phyloP scores from a whole-genome alignment of 2,113 vertebrate genomes.

The Thamnaconus septentrionalis region DNA sequence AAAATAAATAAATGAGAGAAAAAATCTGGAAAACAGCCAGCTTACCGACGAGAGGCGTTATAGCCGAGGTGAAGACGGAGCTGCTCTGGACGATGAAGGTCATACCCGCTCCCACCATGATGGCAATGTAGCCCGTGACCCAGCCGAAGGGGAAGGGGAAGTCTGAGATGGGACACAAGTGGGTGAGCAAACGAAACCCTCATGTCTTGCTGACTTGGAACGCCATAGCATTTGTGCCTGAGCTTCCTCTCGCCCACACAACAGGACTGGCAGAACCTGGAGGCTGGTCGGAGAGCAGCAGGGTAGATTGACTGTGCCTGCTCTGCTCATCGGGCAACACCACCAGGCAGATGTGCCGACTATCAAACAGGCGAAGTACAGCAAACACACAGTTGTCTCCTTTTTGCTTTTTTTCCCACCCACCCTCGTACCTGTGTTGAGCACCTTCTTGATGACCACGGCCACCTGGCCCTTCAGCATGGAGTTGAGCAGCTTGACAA shows the following conservation, averaged over 20 bases:
- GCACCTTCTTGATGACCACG: conserved; percentile 79
- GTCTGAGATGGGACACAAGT: conserved; percentile 74
- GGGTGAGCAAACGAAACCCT: conserved; percentile 4
- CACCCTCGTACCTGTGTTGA: conserved; percentile 80
- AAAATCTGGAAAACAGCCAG: not conserved
- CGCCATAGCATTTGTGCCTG: conserved; percentile 44
- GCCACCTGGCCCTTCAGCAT: conserved; percentile 85
- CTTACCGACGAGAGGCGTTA: conserved; percentile 94
- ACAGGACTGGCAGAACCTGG: conserved; percentile 39
- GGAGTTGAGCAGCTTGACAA: conserved; percentile 85
- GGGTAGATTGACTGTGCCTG: conserved; percentile 51
- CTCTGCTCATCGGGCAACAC: conserved; percentile 70
- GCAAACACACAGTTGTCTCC: not conserved
- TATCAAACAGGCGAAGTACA: conserved; percentile 64
- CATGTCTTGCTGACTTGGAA: not conserved
- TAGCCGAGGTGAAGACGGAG: conserved; percentile 95
- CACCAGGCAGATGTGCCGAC: conserved; percentile 57
- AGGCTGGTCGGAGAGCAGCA: conserved; percentile 29
- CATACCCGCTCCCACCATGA: conserved; percentile 92
- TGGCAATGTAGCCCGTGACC: conserved; percentile 93
- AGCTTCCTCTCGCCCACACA: conserved; percentile 22
- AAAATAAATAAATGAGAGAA: too few species aligned
- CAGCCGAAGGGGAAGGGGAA: conserved; percentile 93
- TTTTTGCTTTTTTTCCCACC: not conserved
- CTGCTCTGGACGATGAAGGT: conserved; percentile 97